A percentile compares a stretch with the other conserved stretches of the same genome.
Conservation (phyloP, 1,140 invertebrate species). For the fruit fly (Drosophila melanogaster) region DNA sequence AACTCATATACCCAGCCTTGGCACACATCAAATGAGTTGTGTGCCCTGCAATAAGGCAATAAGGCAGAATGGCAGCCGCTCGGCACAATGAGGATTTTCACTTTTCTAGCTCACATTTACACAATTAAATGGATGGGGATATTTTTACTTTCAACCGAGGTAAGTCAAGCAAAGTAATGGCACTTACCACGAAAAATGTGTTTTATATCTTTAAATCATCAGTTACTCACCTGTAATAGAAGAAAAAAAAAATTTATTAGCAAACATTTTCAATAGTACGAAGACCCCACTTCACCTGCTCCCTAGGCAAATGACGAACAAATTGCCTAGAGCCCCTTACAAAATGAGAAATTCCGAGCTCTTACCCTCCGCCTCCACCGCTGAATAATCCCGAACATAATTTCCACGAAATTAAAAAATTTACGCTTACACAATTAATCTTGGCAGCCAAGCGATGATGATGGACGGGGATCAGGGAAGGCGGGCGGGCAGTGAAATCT, state of each 20-base stretch:
- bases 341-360: conserved; percentile 59
- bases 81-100: conserved; percentile 20
- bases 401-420: conserved; percentile 83
- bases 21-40: conserved; percentile 31
- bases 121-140: conserved; percentile 10
- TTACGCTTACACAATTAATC: conserved; percentile 81
- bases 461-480: conserved; percentile 9
- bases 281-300: conserved; percentile 2
- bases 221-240: conserved; percentile 48
- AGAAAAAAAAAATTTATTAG: conserved; percentile 36
- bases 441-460: conserved; percentile 45
- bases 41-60: conserved; percentile 13
- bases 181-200: conserved; percentile 49
- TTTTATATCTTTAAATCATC: conserved; percentile 21
- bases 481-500: conserved; percentile 12
- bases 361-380: conserved; percentile 8
- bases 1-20: conserved; percentile 26
- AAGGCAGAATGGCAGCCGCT: conserved; percentile 2
- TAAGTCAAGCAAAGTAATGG: not conserved
- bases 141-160: conserved; percentile 10
- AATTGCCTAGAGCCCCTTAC: conserved; percentile 44
- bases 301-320: conserved; percentile 58
- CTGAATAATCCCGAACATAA: conserved; percentile 50
- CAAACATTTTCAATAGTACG: conserved; percentile 37
- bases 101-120: conserved; percentile 4